Evolutionary conservation across 2,888 invertebrate species (phyloP), one percentile per base, ranked within the genome.

Genomic region (Timema cristinae): DNA sequence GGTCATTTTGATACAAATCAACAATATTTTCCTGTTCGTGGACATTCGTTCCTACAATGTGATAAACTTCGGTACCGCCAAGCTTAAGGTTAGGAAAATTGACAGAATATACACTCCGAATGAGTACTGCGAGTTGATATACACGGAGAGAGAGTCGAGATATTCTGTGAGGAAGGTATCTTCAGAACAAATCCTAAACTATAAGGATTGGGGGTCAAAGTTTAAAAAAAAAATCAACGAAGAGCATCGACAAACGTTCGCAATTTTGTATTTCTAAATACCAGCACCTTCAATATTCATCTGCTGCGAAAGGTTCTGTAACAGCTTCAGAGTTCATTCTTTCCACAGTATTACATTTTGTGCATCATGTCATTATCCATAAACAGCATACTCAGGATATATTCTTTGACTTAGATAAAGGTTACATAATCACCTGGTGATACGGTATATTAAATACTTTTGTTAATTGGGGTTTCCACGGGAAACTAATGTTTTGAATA

Each of bases 81-180:
- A 54, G n/a, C 11, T 1, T 54, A 11, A 13, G 2, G 4, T 54
- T 54, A 54, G 54, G 4, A 54, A n/a, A 54, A 54, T 13, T 1
- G 54, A 54, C 54, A 54, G 4, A 54, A 54, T 54, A 13, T 54
- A 54, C 54, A n/a, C n/a, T 54, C 54, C 54, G n/a, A 54, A 54
- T 54, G 54, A 54, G n/a, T 54, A 54, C n/a, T 13, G 11, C 4
- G 54, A 54, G 11, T 13, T 54, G 11, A 54, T 54, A 13, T 4
- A 13, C 1, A n/a, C 4, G n/a, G 54, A 1, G 1, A 54, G n/a
- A 54, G n/a, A 13, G 2, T 13, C 11, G 54, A 4, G 54, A n/a
- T 54, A 13, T 54, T 54, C 54, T 13, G 54, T 54, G 11, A 54
- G n/a, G n/a, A 13, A 11, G 11, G n/a, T 54, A 2, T 13, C 54